Base-by-base conservation (phyloP, 1,140 invertebrate genomes). In the Megathymus violae region DNA sequence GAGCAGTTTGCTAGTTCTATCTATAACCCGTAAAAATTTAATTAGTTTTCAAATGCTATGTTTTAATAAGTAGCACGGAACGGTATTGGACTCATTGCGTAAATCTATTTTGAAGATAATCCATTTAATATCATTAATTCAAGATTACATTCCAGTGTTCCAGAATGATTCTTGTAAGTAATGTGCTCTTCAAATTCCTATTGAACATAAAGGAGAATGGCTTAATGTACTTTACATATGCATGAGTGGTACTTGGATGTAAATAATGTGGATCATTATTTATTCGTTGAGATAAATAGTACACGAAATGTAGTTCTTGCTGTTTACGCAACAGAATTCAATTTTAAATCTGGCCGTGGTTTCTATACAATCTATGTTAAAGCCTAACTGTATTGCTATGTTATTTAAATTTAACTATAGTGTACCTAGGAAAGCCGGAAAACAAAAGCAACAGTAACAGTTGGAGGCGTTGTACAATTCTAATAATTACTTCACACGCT, bases 401-500 rank as follows among this genome's bases (percentile, higher is more conserved):
- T n/a, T n/a, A n/a, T n/a, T n/a, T n/a, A n/a, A n/a, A 43, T 52
- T 60, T 58, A 69, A 65, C 60, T 56, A 17, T 31, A 51, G 43
- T 46, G 38, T 66, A 44, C 54, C 41, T 64, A 31, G 54, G 60
- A n/a, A 62, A 70, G 61, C 68, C 63, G 64, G 72, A 63, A 75
- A 74, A 72, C 69, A 70, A 66, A 43, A 22, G 43, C 46, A 34
- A 71, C 62, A 64, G 68, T 70, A 69, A 56, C 58, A 56, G 15
- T 17, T 9, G 41, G 15, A 41, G 36, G 41, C 34, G 41, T 59
- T 52, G 69, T 80, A 62, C 69, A 75, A 80, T 78, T 63, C 62
- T 34, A 62, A 52, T 52, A 71, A 60, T 62, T 56, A 74, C 80
- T 85, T 81, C 75, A 78, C 78, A 81, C 78, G 74, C 56, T 75